phyloP scores from a whole-genome alignment of 2,888 invertebrate genomes.

The Erpobdella octoculata region DNA sequence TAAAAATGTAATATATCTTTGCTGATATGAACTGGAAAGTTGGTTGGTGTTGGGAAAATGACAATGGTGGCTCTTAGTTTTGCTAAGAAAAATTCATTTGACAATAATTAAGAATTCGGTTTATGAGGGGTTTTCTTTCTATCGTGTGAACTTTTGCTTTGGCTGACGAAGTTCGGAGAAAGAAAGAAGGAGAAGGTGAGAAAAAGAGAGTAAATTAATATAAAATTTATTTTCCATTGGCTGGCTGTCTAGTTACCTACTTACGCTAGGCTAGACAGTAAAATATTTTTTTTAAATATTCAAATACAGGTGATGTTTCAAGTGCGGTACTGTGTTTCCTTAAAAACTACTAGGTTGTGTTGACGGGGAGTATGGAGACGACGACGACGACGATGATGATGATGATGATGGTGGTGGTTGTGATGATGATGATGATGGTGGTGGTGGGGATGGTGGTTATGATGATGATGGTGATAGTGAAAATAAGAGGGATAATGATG shows the following conservation, averaged over 20 bases:
- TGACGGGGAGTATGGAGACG: background rate
- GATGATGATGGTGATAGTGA: background rate
- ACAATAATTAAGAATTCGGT: too few relatives aligned
- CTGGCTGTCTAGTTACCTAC: background rate
- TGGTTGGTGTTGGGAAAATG: too few relatives aligned
- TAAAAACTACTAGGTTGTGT: background rate
- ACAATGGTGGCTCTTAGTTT: too few relatives aligned
- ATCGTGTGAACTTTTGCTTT: too few relatives aligned
- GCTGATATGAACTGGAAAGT: too few relatives aligned
- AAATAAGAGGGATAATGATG: too few relatives aligned
- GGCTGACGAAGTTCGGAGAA: too few relatives aligned
- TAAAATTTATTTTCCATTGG: background rate
- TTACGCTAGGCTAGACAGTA: background rate
- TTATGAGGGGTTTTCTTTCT: too few relatives aligned
- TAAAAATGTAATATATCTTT: too few relatives aligned
- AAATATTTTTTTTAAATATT: background rate
- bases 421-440: slow-evolving; percentile 16
- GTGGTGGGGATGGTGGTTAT: background rate
- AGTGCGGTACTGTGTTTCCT: background rate
- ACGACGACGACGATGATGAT: background rate
- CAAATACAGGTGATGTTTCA: background rate
- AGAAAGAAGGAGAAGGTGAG: too few relatives aligned
- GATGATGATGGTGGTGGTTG: background rate
- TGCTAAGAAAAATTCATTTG: too few relatives aligned
- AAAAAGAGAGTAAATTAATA: too few relatives aligned